A percentile compares a stretch with the other conserved stretches of the same genome.
Conservation (phyloP, 1,140 invertebrate species). For the Scaptomyza graminum region DNA sequence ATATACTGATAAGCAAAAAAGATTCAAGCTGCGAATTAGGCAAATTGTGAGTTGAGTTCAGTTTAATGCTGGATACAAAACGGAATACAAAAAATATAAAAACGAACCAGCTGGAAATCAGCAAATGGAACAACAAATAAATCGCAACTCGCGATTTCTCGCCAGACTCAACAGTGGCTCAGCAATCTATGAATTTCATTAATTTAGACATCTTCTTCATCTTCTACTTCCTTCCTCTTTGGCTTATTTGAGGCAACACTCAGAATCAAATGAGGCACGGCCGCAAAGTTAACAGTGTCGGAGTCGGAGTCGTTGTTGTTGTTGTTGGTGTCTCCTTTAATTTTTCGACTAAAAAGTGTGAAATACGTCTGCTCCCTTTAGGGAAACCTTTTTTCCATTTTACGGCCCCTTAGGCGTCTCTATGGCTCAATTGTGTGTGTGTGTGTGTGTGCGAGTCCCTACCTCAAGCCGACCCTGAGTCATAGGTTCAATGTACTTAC, state of each 20-base stretch:
- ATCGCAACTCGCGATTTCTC: neutral
- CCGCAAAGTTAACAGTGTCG: slow-evolving; percentile 62
- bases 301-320: too few species aligned
- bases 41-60: too few species aligned
- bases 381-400: slow-evolving; percentile 44
- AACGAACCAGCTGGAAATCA: neutral
- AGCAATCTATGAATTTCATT: slow-evolving; percentile 57
- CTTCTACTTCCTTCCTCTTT: neutral
- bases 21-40: too few species aligned
- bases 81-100: neutral
- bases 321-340: slow-evolving; percentile 16
- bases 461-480: slow-evolving; percentile 24
- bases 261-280: slow-evolving; percentile 68
- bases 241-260: slow-evolving; percentile 13
- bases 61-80: too few species aligned
- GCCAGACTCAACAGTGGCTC: neutral
- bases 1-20: neutral
- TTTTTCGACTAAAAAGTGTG: slow-evolving; percentile 49
- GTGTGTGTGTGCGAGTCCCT: neutral
- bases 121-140: neutral
- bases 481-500: slow-evolving; percentile 33
- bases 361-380: slow-evolving; percentile 10
- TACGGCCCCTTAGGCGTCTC: slow-evolving; percentile 32
- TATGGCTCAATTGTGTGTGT: slow-evolving; percentile 3
- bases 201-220: slow-evolving; percentile 62